phyloP scores from a whole-genome alignment of 2,888 invertebrate species.

The Leptura quadrifasciata region DNA sequence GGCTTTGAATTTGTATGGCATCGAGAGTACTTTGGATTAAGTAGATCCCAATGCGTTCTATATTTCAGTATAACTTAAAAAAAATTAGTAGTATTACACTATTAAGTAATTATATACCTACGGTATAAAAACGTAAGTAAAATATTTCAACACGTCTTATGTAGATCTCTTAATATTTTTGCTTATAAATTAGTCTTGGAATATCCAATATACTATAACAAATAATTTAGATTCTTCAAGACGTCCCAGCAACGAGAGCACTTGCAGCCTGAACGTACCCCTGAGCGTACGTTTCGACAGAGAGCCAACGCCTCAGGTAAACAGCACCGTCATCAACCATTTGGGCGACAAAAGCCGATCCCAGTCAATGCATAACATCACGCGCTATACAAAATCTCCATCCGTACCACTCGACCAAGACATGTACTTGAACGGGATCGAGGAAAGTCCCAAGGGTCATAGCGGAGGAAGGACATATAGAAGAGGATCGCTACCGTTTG shows the following conservation, averaged over 20 bases:
- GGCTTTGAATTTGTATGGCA: too few species aligned
- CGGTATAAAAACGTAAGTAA: too few species aligned
- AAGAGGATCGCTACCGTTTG: slow-evolving; percentile 68
- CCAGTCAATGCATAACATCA: slow-evolving; percentile 66
- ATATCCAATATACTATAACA: too few species aligned
- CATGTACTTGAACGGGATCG: slow-evolving; percentile 66
- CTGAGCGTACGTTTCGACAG: slow-evolving; percentile 55
- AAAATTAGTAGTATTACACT: too few species aligned
- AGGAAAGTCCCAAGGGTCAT: slow-evolving; percentile 66
- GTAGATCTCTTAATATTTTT: too few species aligned
- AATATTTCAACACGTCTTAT: too few species aligned
- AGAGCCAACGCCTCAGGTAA: slow-evolving; percentile 61
- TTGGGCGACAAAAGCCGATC: slow-evolving; percentile 61
- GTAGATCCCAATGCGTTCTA: too few species aligned
- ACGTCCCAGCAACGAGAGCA: slow-evolving; percentile 69
- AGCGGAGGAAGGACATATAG: slow-evolving; percentile 56
- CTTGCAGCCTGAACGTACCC: slow-evolving; percentile 67
- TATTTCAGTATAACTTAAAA: too few species aligned
- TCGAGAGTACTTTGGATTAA: too few species aligned
- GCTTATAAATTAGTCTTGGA: too few species aligned
- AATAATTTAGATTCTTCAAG: slow-evolving; percentile 66
- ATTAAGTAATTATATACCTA: too few species aligned
- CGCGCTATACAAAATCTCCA: slow-evolving; percentile 55
- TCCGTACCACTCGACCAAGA: slow-evolving; percentile 60
- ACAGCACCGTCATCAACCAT: slow-evolving; percentile 45